Evolutionary conservation across 2,113 vertebrate genomes (phyloP), one percentile per base, ranked within the genome.

Genomic region (Trematomus loennbergii): DNA sequence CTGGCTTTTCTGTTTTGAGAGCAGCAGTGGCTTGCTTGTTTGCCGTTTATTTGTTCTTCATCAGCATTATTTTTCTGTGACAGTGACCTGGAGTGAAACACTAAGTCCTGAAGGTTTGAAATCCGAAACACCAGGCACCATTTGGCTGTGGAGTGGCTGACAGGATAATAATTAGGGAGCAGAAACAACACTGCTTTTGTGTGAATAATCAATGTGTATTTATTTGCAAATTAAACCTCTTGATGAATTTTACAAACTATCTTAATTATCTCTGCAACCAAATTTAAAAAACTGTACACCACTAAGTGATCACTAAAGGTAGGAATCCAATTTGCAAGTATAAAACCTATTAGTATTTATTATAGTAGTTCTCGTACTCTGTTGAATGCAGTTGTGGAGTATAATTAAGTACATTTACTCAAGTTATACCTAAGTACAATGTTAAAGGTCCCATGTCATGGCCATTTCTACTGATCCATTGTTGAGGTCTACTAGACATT

Each of bases 181-280:
- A n/a, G 13, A 16, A 50, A 13, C 20, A 43, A 33, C 4, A 20
- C 57, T 45, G 43, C 12, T 25, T 58, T 25, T 16, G 20, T 46
- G 57, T 40, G 16, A 79, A 75, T 22, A 40, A 40, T 8, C 36
- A n/a, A 13, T 50, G 63, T 76, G 36, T 65, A 40, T 66, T 65
- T 71, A 61, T 75, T 68, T 63, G 58, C 50, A 69, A 69, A 85
- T 54, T 12, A 77, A 17, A 22, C 49, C 5, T 46, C 57, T 55
- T 55, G 3, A 64, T 63, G 8, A 72, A 78, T 69, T 77, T 52
- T 53, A 50, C 9, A 59, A 16, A 9, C 50, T n/a, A 25, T 58
- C 55, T 50, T 20, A 53, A 53, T 9, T 53, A 40, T 40, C 36
- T 8, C 36, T 40, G 36, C 36, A 29, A 29, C 25, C 3, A 29